phyloP scores from a whole-genome alignment of 2,113 vertebrate species.

The Ictalurus furcatus region DNA sequence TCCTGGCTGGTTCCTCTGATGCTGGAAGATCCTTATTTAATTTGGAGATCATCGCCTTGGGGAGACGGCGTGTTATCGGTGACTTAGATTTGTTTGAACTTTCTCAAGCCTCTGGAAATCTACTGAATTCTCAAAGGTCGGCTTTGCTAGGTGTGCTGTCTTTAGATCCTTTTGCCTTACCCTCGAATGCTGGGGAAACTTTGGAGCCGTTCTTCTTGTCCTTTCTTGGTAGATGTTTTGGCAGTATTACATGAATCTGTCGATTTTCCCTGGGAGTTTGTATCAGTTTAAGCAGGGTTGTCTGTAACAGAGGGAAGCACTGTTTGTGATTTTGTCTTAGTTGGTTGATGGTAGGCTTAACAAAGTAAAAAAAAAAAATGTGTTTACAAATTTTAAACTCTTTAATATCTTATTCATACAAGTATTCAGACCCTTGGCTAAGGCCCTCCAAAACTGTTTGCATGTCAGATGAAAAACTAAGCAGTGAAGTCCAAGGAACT shows the following conservation, averaged over 20 bases:
- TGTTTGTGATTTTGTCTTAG: background rate
- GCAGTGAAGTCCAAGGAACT: background rate
- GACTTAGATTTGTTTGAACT: background rate
- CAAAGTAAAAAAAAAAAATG: background rate
- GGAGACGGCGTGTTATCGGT: background rate
- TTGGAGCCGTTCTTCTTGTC: background rate
- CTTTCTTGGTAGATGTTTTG: background rate
- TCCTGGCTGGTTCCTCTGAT: background rate
- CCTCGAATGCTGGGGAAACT: background rate
- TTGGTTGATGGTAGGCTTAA: background rate
- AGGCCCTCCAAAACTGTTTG: background rate
- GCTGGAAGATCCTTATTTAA: background rate
- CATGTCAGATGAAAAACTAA: background rate
- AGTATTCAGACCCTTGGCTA: background rate
- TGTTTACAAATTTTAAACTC: background rate
- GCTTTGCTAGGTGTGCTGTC: background rate
- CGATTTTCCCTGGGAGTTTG: background rate
- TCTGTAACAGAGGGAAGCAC: background rate
- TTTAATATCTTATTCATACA: background rate
- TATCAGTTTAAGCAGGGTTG: background rate
- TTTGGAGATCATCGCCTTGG: background rate
- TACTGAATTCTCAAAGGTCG: background rate
- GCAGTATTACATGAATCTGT: background rate
- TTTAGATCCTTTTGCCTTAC: background rate
- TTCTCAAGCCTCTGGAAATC: background rate